Evolutionary conservation across 1,140 invertebrate genomes (phyloP).

Genomic region (Drosophila arizonae): DNA sequence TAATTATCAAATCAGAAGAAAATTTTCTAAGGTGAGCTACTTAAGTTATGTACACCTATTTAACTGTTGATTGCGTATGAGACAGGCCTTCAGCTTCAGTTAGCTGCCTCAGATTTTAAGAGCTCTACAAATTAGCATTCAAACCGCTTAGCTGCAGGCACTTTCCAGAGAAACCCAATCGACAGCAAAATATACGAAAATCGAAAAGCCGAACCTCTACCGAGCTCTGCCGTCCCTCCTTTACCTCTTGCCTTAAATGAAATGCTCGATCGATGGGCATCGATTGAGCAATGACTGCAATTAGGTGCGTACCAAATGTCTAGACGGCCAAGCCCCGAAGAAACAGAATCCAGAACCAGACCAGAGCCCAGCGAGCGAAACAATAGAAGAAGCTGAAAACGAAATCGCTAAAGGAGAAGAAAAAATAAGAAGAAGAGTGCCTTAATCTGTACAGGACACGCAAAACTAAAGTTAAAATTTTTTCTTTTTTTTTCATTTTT

Average conservation of each 20-base stretch:
- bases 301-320: constrained; percentile 63
- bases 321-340: constrained; percentile 54
- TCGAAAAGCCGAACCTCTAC: too few species aligned
- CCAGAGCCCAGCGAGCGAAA: not conserved
- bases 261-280: constrained; percentile 40
- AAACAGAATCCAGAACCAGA: constrained; percentile 2
- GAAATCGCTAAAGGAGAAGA: not conserved
- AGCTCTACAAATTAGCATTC: constrained; percentile 62
- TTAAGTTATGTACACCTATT: not conserved
- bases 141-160: constrained; percentile 39
- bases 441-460: constrained; percentile 75
- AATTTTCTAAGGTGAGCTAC: not conserved
- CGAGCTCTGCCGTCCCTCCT: not conserved
- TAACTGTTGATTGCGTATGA: constrained; percentile 59
- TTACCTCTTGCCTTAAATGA: not conserved
- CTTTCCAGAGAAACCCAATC: constrained; percentile 57
- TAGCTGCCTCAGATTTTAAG: constrained; percentile 49
- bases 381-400: constrained; percentile 4
- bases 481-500: not conserved
- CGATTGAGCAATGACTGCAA: constrained; percentile 73
- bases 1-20: not conserved
- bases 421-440: not conserved
- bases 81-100: not conserved
- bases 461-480: constrained; percentile 40
- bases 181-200: constrained; percentile 1